Percentiles rank a stretch among this genome's conserved stretches.
Conservation (phyloP, 2,888 invertebrate species). For the Callinectes sapidus region DNA sequence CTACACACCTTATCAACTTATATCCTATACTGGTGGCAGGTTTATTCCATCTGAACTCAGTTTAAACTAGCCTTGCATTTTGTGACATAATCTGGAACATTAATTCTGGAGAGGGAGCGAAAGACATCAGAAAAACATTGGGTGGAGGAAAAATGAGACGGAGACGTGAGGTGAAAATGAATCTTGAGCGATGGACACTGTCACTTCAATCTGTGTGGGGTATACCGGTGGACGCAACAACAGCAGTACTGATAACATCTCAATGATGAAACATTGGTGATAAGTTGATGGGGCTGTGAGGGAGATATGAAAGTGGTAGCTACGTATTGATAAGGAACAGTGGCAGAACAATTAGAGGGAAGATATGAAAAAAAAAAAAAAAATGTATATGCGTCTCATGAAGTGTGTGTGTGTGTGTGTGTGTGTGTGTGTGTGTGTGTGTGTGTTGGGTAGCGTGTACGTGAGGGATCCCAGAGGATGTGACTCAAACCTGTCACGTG, state of each 20-base stretch:
- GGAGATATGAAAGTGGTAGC: neutral
- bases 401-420: neutral
- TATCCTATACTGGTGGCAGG: too few species aligned
- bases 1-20: neutral
- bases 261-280: neutral
- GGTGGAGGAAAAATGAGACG: neutral
- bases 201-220: neutral
- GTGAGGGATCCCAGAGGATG: neutral
- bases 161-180: neutral
- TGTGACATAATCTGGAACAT: neutral
- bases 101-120: neutral
- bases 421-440: conserved; percentile 25
- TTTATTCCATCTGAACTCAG: too few species aligned
- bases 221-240: neutral
- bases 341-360: neutral
- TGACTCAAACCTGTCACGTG: neutral
- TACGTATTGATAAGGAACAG: neutral
- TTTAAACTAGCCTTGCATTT: neutral
- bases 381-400: too few species aligned
- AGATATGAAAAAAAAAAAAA: too few species aligned
- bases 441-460: neutral
- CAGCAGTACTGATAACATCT: neutral
- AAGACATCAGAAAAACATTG: neutral
- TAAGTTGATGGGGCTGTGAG: neutral
- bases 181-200: neutral